These are phyloP conservation scores for Temnothorax curvispinosus DNA, from an alignment of 1,140 invertebrate genomes.

Conservation along the genomic window DNA sequence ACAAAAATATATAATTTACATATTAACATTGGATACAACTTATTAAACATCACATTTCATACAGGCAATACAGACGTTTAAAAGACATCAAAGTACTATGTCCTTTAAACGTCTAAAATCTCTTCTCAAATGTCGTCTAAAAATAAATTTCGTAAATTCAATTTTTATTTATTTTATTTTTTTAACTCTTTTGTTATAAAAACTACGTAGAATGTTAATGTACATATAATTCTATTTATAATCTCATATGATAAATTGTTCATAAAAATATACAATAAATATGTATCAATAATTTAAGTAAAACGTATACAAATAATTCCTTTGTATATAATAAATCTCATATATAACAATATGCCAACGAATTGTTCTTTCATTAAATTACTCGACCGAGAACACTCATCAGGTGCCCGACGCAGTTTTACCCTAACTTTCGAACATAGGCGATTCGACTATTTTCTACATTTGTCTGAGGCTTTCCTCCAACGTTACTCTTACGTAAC, in stretches of 20 bases:
- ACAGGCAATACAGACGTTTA: not conserved
- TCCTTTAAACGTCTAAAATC: not conserved
- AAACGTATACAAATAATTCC: constrained; percentile 13
- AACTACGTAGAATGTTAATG: not conserved
- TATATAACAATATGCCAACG: not conserved
- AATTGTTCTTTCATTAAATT: not conserved
- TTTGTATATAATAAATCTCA: not conserved
- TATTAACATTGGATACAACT: not conserved
- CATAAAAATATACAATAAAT: constrained; percentile 9
- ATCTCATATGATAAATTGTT: constrained; percentile 8
- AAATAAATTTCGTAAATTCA: constrained; percentile 6
- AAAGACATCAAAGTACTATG: not conserved
- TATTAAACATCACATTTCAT: not conserved
- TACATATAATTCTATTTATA: not conserved
- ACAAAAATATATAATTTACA: constrained; percentile 12
- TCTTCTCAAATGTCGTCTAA: not conserved
- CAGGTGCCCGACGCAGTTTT: constrained; percentile 7
- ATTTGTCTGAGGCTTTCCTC: not conserved
- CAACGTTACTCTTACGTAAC: not conserved
- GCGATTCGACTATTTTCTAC: not conserved
- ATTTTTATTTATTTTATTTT: not conserved
- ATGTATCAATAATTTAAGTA: constrained; percentile 30
- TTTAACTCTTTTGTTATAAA: not conserved
- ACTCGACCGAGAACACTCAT: constrained; percentile 39
- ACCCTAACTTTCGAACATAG: constrained; percentile 30